Percentiles rank a stretch among this genome's conserved stretches.
These are phyloP conservation scores for Protophormia terraenovae DNA, from an alignment of 2,888 invertebrate species.

Conservation along the genomic window DNA sequence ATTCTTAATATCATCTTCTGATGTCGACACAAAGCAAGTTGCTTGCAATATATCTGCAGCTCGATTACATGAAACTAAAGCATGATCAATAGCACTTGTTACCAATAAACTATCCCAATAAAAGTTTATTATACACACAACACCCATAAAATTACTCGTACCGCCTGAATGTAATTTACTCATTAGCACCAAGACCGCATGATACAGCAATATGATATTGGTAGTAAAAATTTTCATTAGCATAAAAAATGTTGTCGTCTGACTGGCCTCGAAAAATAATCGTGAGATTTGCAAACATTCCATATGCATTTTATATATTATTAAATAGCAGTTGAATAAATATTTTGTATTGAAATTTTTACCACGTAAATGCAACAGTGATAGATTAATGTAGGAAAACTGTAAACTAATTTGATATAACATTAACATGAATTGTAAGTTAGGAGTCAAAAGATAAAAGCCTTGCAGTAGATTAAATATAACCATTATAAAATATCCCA, in stretches of 20 bases:
- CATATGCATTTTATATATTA: neutral
- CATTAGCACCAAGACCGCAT: neutral
- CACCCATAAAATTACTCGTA: neutral
- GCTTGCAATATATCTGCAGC: neutral
- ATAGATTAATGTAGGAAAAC: slow-evolving; percentile 7
- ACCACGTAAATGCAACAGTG: neutral
- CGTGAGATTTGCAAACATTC: neutral
- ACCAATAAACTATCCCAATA: slow-evolving; percentile 5
- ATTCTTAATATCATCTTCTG: neutral
- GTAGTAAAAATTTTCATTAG: slow-evolving; percentile 11
- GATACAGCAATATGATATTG: slow-evolving; percentile 2
- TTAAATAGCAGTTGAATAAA: neutral
- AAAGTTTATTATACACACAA: neutral
- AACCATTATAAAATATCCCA: neutral
- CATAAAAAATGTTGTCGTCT: neutral
- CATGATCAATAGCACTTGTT: neutral
- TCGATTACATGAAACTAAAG: neutral
- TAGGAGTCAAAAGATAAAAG: neutral
- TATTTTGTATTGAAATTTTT: neutral
- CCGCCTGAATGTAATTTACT: neutral
- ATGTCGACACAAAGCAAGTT: neutral
- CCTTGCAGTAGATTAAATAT: neutral
- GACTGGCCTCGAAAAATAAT: neutral
- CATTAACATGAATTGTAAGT: neutral
- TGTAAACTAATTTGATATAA: neutral